A percentile compares a stretch with the other conserved stretches of the same genome.
phyloP scores from a whole-genome alignment of 1,140 invertebrate genomes.

The Drosophila tsacasi region DNA sequence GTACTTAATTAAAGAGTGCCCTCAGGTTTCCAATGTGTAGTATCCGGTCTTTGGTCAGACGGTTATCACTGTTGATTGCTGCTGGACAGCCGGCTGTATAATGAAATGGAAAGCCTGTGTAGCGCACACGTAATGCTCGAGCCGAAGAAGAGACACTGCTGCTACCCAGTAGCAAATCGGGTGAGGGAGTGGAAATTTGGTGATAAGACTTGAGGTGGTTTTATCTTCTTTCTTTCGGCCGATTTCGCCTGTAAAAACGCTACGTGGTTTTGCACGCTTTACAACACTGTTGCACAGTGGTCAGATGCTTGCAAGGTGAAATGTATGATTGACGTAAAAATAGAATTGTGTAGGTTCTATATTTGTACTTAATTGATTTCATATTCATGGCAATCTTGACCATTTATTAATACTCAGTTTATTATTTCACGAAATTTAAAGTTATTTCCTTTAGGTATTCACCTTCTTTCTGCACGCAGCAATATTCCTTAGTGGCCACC shows the following conservation, averaged over 20 bases:
- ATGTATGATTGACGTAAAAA: accelerated
- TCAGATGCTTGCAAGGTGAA: background rate
- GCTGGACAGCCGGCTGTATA: conserved; percentile 29
- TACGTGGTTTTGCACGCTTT: conserved; percentile 17
- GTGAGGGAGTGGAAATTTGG: conserved; percentile 20
- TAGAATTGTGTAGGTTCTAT: background rate
- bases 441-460: background rate
- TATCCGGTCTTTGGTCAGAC: conserved; percentile 14
- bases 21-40: conserved; percentile 20
- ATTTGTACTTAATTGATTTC: background rate
- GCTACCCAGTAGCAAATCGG: conserved; percentile 30
- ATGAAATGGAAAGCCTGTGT: conserved; percentile 62
- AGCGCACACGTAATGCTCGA: conserved; percentile 58
- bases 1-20: conserved; percentile 40
- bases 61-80: conserved; percentile 56
- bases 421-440: background rate
- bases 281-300: conserved; percentile 30
- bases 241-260: conserved; percentile 8
- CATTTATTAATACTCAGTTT: background rate
- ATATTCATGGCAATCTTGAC: background rate
- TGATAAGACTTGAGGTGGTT: conserved; percentile 32
- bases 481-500: background rate
- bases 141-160: conserved; percentile 27
- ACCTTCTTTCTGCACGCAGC: background rate
- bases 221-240: conserved; percentile 11